Base-by-base conservation (phyloP, 2,113 vertebrate species). In the Gallinago jamesoni region DNA sequence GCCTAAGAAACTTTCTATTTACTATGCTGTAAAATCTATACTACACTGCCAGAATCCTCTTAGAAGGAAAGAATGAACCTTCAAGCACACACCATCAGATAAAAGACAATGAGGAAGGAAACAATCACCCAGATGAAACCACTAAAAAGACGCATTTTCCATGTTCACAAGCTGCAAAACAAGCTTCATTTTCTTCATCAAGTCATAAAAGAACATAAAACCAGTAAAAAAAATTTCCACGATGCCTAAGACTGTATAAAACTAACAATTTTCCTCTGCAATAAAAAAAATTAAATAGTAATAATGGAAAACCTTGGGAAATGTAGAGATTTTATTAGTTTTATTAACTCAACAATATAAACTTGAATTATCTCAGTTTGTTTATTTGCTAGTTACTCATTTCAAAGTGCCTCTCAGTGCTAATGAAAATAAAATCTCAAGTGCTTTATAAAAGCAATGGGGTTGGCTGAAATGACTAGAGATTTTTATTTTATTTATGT, bases 381-480 rank as follows among this genome's bases (percentile, higher is more conserved):
- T 97, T 98, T 97, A 98, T 97, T 98, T 98, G 92, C 90, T 97
- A 98, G 90, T 97, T 97, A 96, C 48, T 98, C 89, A 97, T 98
- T 97, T 98, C 90, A 89, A 97, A 98, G 84, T 96, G 95, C 91
- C 80, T 97, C 96, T 97, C 80, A 83, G 75, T 67, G 91, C 87
- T 96, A 98, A 98, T 97, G 94, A 97, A 98, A 98, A 97, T 97
- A 97, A 98, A 98, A 97, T 96, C 95, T 98, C 93, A 96, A 98
- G 96, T 97, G 97, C 95, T 98, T 98, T 97, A 97, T 97, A 98
- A 98, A 98, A 97, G 84, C 90, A 97, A 96, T 53, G 6, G 82
- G 24, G 53, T 70, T 95, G 89, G 74, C 76, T 96, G 95, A 94
- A 97, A 96, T 79, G 15, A 96, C 93, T 96, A 92, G 74, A 91